Base-by-base conservation (phyloP, 53 echinoderm and acorn worm genomes). In the Echinarachnius parma region DNA sequence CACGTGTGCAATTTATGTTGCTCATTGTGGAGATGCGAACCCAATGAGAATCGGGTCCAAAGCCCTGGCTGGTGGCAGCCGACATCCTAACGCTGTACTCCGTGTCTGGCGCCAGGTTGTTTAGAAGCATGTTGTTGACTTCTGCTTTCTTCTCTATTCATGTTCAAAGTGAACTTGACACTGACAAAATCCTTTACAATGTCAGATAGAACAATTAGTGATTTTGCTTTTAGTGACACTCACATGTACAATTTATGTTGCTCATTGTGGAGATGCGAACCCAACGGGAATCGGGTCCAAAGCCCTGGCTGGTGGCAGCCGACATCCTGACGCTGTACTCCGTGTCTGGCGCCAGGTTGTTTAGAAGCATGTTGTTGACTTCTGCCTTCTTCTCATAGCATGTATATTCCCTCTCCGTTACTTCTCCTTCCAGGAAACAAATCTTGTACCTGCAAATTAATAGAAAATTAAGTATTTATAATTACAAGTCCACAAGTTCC, bases 271-370 rank as follows among this genome's bases (percentile, higher is more conserved):
- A 22, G 24, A 90, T 81, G 3, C 27, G 31, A 9, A 59, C 69
- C 77, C 87, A 70, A 10, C 64, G 47, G 0, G 94, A 89, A 18
- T 78, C 80, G 0, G 64, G 77, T 19, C 94, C 94, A 18, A 75
- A 76, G 4, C 94, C 94, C 1, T 29, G 50, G 19, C 60, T 64
- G 19, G 94, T 94, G 0, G 82, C 77, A 10, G 86, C 89, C 5
- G 89, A 83, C 84, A 94, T 84, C 30, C 35, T 75, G 46, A 94
- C 55, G 3, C 28, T 36, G 46, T 94, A 94, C 34, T 35, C 48
- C 3, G 87, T 94, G 7, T 53, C 35, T 5, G 79, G 39, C 50
- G 78, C 46, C 46, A 94, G 62, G 19, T 68, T 56, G 27, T 39
- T 54, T 1, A 72, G 72, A 2, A 72, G 45, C 72, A 56, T 23